A percentile compares a stretch with the other conserved stretches of the same genome.
Conservation (phyloP, 2,888 invertebrate species). For the Ophion ventricosus region DNA sequence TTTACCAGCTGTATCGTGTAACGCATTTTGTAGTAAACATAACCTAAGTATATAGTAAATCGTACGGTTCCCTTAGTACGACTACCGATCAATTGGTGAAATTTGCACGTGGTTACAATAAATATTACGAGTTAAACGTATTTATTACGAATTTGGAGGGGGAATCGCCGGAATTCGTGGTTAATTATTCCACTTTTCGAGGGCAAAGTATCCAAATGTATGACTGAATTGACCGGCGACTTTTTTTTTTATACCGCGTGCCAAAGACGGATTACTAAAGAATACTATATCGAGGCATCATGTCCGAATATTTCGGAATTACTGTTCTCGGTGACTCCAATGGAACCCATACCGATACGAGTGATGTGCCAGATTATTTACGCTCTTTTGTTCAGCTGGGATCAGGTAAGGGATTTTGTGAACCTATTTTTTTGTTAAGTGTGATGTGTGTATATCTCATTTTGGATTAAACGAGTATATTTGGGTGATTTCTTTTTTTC, state of each 20-base stretch:
- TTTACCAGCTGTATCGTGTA: too few relatives aligned
- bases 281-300: not conserved
- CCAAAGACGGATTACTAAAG: not conserved
- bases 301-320: not conserved
- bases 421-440: constrained; percentile 17
- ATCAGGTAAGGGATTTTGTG: constrained; percentile 18
- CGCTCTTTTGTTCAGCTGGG: not conserved
- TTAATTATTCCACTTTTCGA: not conserved
- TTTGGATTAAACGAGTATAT: constrained; percentile 12
- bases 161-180: constrained; percentile 6
- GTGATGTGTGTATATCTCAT: constrained; percentile 6
- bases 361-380: constrained; percentile 15
- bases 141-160: constrained; percentile 16
- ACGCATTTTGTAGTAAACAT: too few relatives aligned
- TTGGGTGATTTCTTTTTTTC: not conserved
- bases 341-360: not conserved
- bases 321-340: not conserved
- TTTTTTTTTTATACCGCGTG: not conserved
- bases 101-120: constrained; percentile 12
- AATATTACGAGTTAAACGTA: constrained; percentile 14
- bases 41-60: too few relatives aligned
- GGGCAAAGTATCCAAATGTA: constrained; percentile 9
- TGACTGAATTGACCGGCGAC: too few relatives aligned
- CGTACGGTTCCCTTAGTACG: too few relatives aligned
- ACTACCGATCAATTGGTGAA: too few relatives aligned